Conservation (phyloP, 2,888 invertebrate genomes). For the Chrysina gloriosa region DNA sequence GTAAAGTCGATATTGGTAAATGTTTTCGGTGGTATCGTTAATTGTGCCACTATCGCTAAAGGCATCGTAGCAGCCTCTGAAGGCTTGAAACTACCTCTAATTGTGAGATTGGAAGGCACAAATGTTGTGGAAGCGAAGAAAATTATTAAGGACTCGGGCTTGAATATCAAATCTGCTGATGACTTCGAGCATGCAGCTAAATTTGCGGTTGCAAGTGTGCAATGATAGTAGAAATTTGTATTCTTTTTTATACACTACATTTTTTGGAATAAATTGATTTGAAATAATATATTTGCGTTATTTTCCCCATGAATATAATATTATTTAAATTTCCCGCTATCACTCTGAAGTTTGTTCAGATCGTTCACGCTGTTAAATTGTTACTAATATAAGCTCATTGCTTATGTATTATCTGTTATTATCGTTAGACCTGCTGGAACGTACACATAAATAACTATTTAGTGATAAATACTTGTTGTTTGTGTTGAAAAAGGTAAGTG, state of each 20-base stretch:
- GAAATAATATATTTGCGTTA: no score
- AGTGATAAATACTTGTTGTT: no score
- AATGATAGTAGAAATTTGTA: slow-evolving; percentile 22
- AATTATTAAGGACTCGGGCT: slow-evolving; percentile 84
- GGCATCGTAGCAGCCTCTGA: slow-evolving; percentile 92
- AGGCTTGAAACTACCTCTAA: slow-evolving; percentile 85
- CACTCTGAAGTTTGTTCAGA: no score
- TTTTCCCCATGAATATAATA: no score
- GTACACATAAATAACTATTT: no score
- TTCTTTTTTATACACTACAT: background rate
- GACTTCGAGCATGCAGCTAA: slow-evolving; percentile 94
- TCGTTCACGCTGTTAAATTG: no score
- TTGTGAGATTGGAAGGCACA: slow-evolving; percentile 96
- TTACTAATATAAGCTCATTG: no score
- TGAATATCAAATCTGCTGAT: slow-evolving; percentile 84
- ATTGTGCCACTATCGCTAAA: slow-evolving; percentile 96
- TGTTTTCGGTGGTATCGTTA: slow-evolving; percentile 99
- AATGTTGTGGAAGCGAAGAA: slow-evolving; percentile 87
- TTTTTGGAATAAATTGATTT: background rate
- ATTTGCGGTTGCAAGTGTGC: slow-evolving; percentile 76
- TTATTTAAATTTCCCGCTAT: no score
- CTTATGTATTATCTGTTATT: no score
- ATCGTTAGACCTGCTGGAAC: no score
- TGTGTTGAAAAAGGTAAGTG: no score
- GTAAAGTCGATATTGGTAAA: slow-evolving; percentile 97